Evolutionary conservation across 2,113 vertebrate genomes (phyloP).

Genomic region (Melanerpes aurifrons): DNA sequence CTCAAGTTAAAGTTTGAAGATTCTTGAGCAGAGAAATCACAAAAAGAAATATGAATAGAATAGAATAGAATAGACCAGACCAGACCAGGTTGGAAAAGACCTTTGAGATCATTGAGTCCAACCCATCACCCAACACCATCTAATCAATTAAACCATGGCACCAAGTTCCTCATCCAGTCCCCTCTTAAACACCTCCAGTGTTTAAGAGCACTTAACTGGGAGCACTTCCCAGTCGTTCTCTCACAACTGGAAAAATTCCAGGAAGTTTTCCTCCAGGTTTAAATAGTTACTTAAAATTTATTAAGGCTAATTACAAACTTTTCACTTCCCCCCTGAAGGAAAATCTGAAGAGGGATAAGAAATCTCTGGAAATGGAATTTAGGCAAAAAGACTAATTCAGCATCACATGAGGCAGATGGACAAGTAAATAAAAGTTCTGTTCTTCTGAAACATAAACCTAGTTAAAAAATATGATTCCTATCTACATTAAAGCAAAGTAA

Average conservation of each 20-base stretch:
- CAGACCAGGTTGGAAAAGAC: too few species aligned
- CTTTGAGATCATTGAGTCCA: too few species aligned
- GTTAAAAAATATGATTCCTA: conserved; percentile 74
- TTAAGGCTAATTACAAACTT: not conserved
- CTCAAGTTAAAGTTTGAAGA: not conserved
- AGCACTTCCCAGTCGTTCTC: not conserved
- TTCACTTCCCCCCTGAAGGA: not conserved
- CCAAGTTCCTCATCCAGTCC: too few species aligned
- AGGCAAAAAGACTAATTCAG: conserved; percentile 19
- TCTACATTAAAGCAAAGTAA: conserved; percentile 58
- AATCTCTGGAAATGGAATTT: not conserved
- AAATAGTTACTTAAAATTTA: not conserved
- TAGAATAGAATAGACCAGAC: too few species aligned
- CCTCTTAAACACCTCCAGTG: too few species aligned
- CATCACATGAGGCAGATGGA: conserved; percentile 11
- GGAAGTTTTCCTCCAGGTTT: not conserved
- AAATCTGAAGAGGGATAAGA: not conserved
- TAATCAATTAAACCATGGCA: too few species aligned
- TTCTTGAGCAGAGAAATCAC: not conserved
- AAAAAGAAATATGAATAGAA: not conserved
- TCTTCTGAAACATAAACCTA: conserved; percentile 74
- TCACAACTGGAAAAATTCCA: not conserved
- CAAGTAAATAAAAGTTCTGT: conserved; percentile 6
- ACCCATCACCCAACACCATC: too few species aligned
- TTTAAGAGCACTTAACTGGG: too few species aligned